Evolutionary conservation across 2,113 vertebrate genomes (phyloP).

Genomic region (Paracyprichromis sp.): DNA sequence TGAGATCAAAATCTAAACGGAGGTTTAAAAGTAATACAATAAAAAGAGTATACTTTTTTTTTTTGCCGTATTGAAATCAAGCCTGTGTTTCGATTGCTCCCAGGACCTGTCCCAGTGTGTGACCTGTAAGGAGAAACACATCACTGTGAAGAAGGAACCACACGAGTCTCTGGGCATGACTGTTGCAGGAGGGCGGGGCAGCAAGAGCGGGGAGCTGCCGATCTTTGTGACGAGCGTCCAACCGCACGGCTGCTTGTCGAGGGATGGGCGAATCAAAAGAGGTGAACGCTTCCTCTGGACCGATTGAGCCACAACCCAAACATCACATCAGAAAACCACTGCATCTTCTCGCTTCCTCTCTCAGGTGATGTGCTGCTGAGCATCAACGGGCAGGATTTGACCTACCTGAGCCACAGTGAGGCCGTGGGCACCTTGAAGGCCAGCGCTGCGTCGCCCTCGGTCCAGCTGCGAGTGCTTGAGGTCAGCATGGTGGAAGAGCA

Average conservation of each 20-base stretch:
- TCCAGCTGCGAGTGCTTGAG: conserved; percentile 86
- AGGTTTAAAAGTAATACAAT: background rate
- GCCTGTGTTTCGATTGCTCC: background rate
- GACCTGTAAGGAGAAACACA: conserved; percentile 94
- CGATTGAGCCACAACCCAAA: background rate
- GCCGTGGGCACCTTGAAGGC: conserved; percentile 94
- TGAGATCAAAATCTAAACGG: background rate
- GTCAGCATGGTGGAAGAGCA: conserved; percentile 84
- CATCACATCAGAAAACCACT: background rate
- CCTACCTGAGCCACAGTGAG: conserved; percentile 90
- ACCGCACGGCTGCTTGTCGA: conserved; percentile 90
- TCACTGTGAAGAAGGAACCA: conserved; percentile 93
- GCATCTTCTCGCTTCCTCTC: background rate
- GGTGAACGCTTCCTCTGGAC: conserved; percentile 62
- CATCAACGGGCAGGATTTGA: conserved; percentile 93
- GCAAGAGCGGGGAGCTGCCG: conserved; percentile 94
- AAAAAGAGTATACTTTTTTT: background rate
- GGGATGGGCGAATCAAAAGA: conserved; percentile 92
- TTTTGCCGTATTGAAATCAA: background rate
- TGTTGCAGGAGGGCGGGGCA: conserved; percentile 92
- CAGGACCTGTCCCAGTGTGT: conserved; percentile 95
- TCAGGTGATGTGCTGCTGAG: conserved; percentile 91
- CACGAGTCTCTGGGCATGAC: conserved; percentile 97
- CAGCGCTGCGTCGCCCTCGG: conserved; percentile 84
- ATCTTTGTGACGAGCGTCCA: conserved; percentile 98